Conservation (phyloP, 2,113 vertebrate species). For the Paracanthobrama guichenoti region DNA sequence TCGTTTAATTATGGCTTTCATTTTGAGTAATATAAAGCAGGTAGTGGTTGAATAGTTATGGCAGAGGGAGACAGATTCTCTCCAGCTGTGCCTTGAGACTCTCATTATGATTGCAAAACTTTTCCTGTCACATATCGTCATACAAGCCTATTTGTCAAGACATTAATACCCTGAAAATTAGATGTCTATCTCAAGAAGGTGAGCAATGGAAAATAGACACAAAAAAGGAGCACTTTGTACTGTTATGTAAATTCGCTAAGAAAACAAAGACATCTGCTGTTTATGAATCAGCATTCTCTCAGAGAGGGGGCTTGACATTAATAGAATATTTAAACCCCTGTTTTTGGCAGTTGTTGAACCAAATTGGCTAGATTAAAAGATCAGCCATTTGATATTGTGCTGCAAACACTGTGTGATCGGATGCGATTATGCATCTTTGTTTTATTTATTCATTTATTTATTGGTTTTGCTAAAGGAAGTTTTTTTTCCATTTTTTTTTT, state of each 20-base stretch:
- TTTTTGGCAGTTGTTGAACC: constrained; percentile 53
- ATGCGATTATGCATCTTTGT: constrained; percentile 21
- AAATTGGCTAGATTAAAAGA: constrained; percentile 56
- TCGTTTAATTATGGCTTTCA: constrained; percentile 35
- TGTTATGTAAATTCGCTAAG: constrained; percentile 60
- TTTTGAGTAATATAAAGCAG: constrained; percentile 33
- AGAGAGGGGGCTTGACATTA: constrained; percentile 50
- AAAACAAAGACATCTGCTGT: constrained; percentile 63
- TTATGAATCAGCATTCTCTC: constrained; percentile 57
- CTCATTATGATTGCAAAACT: constrained; percentile 51
- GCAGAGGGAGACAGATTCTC: constrained; percentile 34
- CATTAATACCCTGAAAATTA: constrained; percentile 57
- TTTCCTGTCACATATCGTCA: constrained; percentile 57
- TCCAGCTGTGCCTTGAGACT: constrained; percentile 54
- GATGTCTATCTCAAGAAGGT: constrained; percentile 56
- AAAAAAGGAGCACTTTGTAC: constrained; percentile 50
- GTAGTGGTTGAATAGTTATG: constrained; percentile 36
- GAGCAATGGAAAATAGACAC: constrained; percentile 52
- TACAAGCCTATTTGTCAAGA: constrained; percentile 51
- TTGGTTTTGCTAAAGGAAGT: neutral
- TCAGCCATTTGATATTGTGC: constrained; percentile 2
- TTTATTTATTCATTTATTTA: constrained; percentile 8
- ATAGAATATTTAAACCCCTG: constrained; percentile 54
- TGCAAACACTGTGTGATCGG: constrained; percentile 18
- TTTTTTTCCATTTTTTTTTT: neutral